Conservation (phyloP, 2,888 invertebrate genomes). For the Mesochorus sp. region DNA sequence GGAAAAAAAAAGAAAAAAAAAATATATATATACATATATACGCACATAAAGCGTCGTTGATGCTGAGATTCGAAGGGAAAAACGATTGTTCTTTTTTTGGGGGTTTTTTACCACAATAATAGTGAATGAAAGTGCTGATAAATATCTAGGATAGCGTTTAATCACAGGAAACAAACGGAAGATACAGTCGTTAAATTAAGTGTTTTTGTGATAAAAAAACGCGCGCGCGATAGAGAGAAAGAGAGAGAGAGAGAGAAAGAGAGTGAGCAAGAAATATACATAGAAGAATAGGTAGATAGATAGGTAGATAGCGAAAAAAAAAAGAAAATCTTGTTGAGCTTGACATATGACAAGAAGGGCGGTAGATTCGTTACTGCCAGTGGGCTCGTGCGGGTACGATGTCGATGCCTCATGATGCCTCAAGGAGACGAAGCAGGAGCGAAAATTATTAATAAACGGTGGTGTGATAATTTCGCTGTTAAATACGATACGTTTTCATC, state of each 20-base stretch:
- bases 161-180: neutral
- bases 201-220: conserved; percentile 17
- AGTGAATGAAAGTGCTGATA: conserved; percentile 15
- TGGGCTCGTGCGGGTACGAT: conserved; percentile 54
- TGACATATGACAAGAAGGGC: conserved; percentile 14
- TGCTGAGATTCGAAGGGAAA: neutral
- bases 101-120: neutral
- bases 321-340: conserved; percentile 4
- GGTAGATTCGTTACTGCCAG: conserved; percentile 53
- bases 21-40: neutral
- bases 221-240: neutral
- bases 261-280: conserved; percentile 1
- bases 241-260: conserved; percentile 41
- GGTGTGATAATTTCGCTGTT: conserved; percentile 50
- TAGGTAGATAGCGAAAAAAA: neutral
- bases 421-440: conserved; percentile 63
- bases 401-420: conserved; percentile 72
- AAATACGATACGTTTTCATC: conserved; percentile 7
- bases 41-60: too few relatives aligned
- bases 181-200: neutral
- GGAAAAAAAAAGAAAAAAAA: neutral
- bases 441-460: conserved; percentile 67
- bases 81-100: neutral
- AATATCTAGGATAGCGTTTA: neutral
- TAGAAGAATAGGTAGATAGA: neutral